Evolutionary conservation across 2,113 vertebrate species (phyloP), one percentile per base, ranked within the genome.

Genomic region (Sander vitreus): DNA sequence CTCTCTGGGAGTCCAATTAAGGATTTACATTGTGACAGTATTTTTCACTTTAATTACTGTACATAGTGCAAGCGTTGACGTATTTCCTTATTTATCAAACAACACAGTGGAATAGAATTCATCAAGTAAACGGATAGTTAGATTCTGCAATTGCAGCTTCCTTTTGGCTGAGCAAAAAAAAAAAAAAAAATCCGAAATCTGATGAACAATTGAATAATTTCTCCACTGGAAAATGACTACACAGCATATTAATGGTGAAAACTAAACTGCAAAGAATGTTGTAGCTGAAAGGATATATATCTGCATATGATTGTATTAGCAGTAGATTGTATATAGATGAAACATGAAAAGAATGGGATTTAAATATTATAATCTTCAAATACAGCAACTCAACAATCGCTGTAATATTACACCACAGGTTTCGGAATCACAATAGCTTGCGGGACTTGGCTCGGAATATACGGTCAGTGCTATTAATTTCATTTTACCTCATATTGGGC

Each of bases 21-120:
- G 97, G 98, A 98, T 99, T 99, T 99, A 97, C 97, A 97, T 97
- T 96, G 97, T 96, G 96, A 97, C 97, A 97, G 97, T 97, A 99
- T 99, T 99, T 99, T 99, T 99, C 98, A 99, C 97, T 98, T 98
- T 99, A 99, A 99, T 99, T 99, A 98, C 98, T 96, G 96, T 96
- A 97, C 96, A 96, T 97, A 96, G 97, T 96, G 96, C 96, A 96
- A 95, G 96, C 94, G 95, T 97, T 96, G 97, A 97, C 95, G 96
- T 96, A 96, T 97, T 98, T 97, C 96, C 96, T 97, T 99, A 98
- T 99, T 99, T 97, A 98, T 99, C 97, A 98, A 97, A 97, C 96
- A 96, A 97, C 96, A 95, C 93, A 94, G 95, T 95, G 96, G 96
- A 96, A 95, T 93, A 94, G 95, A 96, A 98, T 98, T 99, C 96